Evolutionary conservation across 1,140 invertebrate genomes (phyloP).

Genomic region (Phthorimaea operculella): DNA sequence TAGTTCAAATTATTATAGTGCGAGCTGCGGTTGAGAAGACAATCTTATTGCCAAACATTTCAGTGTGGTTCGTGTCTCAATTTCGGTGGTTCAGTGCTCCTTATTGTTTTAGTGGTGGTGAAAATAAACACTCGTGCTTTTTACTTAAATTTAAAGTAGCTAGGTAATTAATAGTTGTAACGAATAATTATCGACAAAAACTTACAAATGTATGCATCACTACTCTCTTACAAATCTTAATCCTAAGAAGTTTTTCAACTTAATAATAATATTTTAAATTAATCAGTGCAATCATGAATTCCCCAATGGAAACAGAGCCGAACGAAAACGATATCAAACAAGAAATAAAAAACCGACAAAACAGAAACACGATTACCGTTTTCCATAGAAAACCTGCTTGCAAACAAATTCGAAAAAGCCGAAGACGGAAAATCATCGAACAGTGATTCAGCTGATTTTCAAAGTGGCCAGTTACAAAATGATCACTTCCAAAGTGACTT

Average conservation of each 20-base stretch:
- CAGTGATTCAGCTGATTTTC: constrained; percentile 10
- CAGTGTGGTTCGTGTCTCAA: background rate
- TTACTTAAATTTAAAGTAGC: too few relatives aligned
- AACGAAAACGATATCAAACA: constrained; percentile 11
- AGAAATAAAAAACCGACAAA: constrained; percentile 32
- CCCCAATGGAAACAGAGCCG: constrained; percentile 30
- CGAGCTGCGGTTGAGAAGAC: background rate
- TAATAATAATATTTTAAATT: too few relatives aligned
- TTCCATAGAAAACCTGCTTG: constrained; percentile 52
- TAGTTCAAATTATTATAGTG: constrained; percentile 53
- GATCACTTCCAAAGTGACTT: background rate
- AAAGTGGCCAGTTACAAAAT: background rate
- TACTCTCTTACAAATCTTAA: too few relatives aligned
- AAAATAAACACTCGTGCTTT: too few relatives aligned
- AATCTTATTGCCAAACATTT: constrained; percentile 1
- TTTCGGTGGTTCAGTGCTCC: too few relatives aligned
- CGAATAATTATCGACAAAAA: too few relatives aligned
- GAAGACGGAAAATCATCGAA: constrained; percentile 18
- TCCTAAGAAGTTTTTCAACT: too few relatives aligned
- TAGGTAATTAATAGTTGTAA: too few relatives aligned
- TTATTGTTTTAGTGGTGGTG: too few relatives aligned
- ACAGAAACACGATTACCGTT: constrained; percentile 43
- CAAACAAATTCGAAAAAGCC: constrained; percentile 42
- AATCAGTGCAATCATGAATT: constrained; percentile 19
- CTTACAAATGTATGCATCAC: too few relatives aligned